These are phyloP conservation scores for Amyelois transitella DNA, from an alignment of 1,140 invertebrate species.

Conservation along the genomic window DNA sequence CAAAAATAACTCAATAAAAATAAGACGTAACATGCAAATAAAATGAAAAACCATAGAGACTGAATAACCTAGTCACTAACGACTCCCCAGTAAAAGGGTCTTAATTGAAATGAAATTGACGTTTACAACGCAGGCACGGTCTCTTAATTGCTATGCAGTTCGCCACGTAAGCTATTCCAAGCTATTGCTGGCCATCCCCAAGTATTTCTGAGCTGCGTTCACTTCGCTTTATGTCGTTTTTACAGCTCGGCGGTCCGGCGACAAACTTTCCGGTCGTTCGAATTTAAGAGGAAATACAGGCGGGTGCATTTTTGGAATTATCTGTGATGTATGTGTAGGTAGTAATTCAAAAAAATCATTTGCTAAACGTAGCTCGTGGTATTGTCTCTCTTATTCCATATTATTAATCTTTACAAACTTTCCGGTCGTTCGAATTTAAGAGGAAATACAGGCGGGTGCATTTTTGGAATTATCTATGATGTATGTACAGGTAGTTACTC, in stretches of 20 bases:
- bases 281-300: neutral
- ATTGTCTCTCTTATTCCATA: too few species aligned
- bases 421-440: neutral
- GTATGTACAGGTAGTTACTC: too few species aligned
- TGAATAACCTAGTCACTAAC: conserved; percentile 25
- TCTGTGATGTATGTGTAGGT: too few species aligned
- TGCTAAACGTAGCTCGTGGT: too few species aligned
- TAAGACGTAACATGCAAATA: too few species aligned
- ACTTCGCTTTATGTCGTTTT: conserved; percentile 5
- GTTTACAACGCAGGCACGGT: conserved; percentile 20
- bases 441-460: too few species aligned
- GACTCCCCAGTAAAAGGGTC: conserved; percentile 21
- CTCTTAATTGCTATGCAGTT: conserved; percentile 32
- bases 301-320: too few species aligned
- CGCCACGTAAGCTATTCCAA: conserved; percentile 23
- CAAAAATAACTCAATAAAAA: too few species aligned
- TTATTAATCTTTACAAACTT: too few species aligned
- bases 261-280: neutral
- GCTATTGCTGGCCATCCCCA: conserved; percentile 12
- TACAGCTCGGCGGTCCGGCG: neutral
- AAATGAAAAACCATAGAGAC: too few species aligned
- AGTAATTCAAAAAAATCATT: too few species aligned
- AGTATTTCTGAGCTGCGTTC: conserved; percentile 6
- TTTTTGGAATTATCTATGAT: too few species aligned
- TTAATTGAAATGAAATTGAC: conserved; percentile 33